Evolutionary conservation across 2,113 vertebrate genomes (phyloP).

Genomic region (Gopherus evgoodei): DNA sequence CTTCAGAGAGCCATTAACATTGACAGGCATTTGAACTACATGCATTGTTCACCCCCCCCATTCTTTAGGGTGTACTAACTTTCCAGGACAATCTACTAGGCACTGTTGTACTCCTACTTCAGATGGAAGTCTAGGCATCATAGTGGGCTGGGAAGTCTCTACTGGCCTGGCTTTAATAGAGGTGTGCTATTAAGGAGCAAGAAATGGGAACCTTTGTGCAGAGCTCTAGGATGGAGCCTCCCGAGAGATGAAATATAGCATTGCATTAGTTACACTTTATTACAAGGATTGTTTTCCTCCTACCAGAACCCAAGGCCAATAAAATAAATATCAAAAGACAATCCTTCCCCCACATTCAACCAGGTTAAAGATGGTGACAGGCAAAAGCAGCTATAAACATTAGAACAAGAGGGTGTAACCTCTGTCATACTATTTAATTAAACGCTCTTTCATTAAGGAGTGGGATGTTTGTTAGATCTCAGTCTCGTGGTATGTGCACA

Average conservation of each 20-base stretch:
- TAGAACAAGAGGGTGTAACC: background rate
- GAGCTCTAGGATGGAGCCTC: background rate
- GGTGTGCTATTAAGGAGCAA: background rate
- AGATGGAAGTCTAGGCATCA: background rate
- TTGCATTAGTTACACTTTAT: background rate
- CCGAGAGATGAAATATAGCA: background rate
- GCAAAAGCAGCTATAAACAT: background rate
- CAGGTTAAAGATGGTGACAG: background rate
- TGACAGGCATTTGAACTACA: background rate
- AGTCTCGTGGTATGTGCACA: background rate
- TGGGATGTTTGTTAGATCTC: background rate
- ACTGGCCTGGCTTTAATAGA: background rate
- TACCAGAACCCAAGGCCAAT: background rate
- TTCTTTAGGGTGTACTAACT: background rate
- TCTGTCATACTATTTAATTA: background rate
- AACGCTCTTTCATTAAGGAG: background rate
- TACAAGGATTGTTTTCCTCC: background rate
- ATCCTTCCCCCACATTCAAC: background rate
- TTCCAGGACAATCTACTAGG: background rate
- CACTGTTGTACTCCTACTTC: background rate
- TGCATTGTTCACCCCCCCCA: background rate
- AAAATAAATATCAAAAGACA: background rate
- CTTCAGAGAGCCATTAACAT: background rate
- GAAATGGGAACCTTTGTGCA: background rate
- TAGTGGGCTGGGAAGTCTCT: background rate